phyloP scores from a whole-genome alignment of 2,888 invertebrate genomes.

The Limnephilus rhombicus region DNA sequence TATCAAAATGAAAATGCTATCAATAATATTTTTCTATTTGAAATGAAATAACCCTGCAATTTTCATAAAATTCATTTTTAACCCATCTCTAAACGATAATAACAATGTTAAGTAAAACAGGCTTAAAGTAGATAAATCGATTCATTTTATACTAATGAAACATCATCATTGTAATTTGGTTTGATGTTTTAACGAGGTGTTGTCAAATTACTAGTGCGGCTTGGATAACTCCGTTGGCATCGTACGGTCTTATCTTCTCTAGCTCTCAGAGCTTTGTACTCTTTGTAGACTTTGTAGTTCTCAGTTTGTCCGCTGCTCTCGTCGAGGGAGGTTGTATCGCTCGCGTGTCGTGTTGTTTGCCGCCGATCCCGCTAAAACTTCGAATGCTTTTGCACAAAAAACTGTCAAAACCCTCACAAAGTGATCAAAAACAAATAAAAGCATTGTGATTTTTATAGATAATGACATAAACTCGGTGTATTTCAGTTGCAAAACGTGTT shows the following conservation, averaged over 20 bases:
- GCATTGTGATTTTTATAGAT: background rate
- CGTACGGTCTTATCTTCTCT: conserved; percentile 11
- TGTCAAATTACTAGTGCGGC: background rate
- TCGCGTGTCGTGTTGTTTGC: background rate
- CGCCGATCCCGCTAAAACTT: conserved; percentile 17
- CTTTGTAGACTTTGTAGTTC: background rate
- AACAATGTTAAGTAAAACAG: background rate
- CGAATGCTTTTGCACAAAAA: conserved; percentile 16
- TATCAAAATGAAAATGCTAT: background rate
- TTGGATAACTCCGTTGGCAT: background rate
- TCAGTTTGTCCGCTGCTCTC: conserved; percentile 15
- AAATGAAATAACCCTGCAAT: background rate
- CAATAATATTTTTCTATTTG: background rate
- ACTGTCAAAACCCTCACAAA: conserved; percentile 16
- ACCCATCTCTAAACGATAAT: background rate
- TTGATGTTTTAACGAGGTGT: background rate
- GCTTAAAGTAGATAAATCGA: background rate
- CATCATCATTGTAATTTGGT: background rate
- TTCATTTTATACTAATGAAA: background rate
- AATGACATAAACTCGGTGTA: background rate
- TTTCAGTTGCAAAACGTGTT: background rate
- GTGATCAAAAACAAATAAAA: background rate
- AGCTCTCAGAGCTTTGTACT: background rate
- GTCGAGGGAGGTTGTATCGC: background rate
- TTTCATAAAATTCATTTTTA: background rate